A percentile compares a stretch with the other conserved stretches of the same genome.
These are phyloP conservation scores for Diaprepes abbreviatus DNA, from an alignment of 2,888 invertebrate species.

Conservation along the genomic window DNA sequence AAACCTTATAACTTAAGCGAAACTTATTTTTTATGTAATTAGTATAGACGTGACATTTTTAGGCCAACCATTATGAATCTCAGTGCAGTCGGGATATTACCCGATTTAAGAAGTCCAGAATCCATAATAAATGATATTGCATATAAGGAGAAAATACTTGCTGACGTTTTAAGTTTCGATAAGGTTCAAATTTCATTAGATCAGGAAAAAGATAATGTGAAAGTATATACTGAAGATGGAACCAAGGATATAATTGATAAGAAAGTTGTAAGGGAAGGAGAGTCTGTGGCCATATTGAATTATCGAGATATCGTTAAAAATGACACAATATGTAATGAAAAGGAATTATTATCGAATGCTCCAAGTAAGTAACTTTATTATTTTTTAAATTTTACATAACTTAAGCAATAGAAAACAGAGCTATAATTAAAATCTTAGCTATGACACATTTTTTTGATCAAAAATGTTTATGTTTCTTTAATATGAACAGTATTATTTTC, in stretches of 20 bases:
- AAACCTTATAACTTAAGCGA: too few species aligned
- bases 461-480: too few species aligned
- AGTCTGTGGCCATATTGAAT: background rate
- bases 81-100: constrained; percentile 68
- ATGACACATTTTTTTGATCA: too few species aligned
- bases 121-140: constrained; percentile 80
- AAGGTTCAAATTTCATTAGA: constrained; percentile 53
- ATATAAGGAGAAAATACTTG: constrained; percentile 80
- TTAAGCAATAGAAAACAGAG: too few species aligned
- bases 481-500: too few species aligned
- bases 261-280: background rate
- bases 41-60: constrained; percentile 5
- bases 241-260: background rate
- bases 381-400: constrained; percentile 35
- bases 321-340: background rate
- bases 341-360: constrained; percentile 20
- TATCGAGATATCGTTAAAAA: constrained; percentile 19
- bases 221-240: background rate
- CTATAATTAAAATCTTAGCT: too few species aligned
- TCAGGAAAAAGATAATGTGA: background rate
- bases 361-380: constrained; percentile 48
- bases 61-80: constrained; percentile 69
- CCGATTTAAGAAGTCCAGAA: constrained; percentile 74
- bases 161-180: constrained; percentile 77
- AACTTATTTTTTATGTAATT: too few species aligned